Percentiles rank a stretch among this genome's conserved stretches.
phyloP scores from a whole-genome alignment of 2,797 vertebrate genomes.

The Gambusia yucatana region DNA sequence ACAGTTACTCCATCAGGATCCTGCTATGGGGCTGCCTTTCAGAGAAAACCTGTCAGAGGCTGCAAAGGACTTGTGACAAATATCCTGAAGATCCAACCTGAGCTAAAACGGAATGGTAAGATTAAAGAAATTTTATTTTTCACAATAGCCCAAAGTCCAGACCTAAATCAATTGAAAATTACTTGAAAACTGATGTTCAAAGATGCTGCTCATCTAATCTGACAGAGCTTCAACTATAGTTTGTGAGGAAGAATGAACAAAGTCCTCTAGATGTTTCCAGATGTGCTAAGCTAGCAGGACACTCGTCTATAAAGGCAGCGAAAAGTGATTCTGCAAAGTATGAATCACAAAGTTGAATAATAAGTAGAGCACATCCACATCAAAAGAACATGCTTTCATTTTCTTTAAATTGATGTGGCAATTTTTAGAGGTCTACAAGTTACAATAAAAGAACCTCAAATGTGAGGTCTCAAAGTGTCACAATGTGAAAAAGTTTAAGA shows the following conservation, averaged over 20 bases:
- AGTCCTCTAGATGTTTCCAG: not conserved
- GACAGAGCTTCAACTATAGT: not conserved
- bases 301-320: not conserved
- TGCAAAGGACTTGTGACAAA: not conserved
- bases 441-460: not conserved
- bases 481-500: not conserved
- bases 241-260: not conserved
- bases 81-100: not conserved
- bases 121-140: not conserved
- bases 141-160: not conserved
- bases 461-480: not conserved
- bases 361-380: not conserved
- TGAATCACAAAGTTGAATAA: not conserved
- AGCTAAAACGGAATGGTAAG: not conserved
- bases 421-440: not conserved
- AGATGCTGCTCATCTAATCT: not conserved
- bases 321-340: not conserved
- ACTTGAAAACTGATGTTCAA: not conserved
- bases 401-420: not conserved
- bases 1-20: not conserved
- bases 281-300: not conserved
- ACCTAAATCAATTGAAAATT: not conserved
- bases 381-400: not conserved
- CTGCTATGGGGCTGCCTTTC: not conserved
- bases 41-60: not conserved